These are phyloP conservation scores for Triplophysa tibetana DNA, from an alignment of 2,113 vertebrate species.

Conservation along the genomic window DNA sequence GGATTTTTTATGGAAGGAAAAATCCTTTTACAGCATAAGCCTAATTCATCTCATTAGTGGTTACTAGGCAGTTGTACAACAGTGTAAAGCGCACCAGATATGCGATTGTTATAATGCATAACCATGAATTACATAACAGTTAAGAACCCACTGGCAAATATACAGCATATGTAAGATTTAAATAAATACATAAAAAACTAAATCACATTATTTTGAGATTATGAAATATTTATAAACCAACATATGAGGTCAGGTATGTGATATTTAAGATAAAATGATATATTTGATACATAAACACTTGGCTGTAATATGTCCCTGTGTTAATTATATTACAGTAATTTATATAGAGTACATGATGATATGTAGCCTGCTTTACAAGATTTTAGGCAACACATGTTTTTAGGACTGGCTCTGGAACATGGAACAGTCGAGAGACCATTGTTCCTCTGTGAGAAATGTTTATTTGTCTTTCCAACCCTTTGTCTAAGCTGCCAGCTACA, in stretches of 20 bases:
- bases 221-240: not conserved
- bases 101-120: not conserved
- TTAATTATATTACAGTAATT: too few relatives aligned
- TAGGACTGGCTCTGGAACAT: not conserved
- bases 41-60: not conserved
- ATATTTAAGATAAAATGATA: too few relatives aligned
- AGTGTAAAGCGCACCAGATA: conserved; percentile 3
- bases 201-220: not conserved
- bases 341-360: too few relatives aligned
- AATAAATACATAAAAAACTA: not conserved
- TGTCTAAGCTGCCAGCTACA: not conserved
- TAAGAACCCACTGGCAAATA: too few relatives aligned
- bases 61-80: not conserved
- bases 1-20: not conserved
- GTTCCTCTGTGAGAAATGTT: conserved; percentile 21
- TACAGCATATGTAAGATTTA: not conserved
- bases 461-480: conserved; percentile 41
- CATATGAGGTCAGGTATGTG: not conserved
- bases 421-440: conserved; percentile 22
- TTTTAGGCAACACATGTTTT: conserved; percentile 5
- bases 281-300: too few relatives aligned
- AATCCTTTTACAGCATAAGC: conserved; percentile 1
- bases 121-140: not conserved
- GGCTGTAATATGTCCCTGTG: too few relatives aligned
- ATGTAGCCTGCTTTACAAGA: too few relatives aligned